A percentile compares a stretch with the other conserved stretches of the same genome.
phyloP scores from a whole-genome alignment of 92 coral and sea anemone genomes.

The Nematostella vectensis region DNA sequence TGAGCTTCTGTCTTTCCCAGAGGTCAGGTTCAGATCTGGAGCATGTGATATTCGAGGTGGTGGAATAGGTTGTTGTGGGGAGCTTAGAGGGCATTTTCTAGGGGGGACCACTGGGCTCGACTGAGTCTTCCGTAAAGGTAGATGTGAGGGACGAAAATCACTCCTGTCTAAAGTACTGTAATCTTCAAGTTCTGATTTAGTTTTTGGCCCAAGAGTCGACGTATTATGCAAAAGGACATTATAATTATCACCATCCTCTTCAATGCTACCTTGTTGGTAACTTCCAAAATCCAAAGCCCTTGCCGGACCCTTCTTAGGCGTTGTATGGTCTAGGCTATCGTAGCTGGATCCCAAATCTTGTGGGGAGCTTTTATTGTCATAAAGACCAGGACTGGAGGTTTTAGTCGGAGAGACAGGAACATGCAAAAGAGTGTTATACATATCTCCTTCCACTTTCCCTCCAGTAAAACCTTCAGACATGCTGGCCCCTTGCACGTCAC shows the following conservation, averaged over 20 bases:
- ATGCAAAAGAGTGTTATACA: slow-evolving; percentile 30
- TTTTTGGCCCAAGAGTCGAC: slow-evolving; percentile 10
- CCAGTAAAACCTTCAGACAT: background rate
- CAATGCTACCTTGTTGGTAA: background rate
- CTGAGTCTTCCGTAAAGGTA: slow-evolving; percentile 14
- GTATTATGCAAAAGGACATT: slow-evolving; percentile 29
- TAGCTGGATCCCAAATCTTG: slow-evolving; percentile 13
- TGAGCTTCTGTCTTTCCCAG: slow-evolving; percentile 21
- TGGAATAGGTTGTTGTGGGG: slow-evolving; percentile 6
- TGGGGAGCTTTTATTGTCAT: slow-evolving; percentile 6
- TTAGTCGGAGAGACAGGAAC: slow-evolving; percentile 19
- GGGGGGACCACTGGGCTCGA: slow-evolving; percentile 3
- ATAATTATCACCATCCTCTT: slow-evolving; percentile 12
- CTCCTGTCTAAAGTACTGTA: slow-evolving; percentile 33
- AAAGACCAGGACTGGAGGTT: background rate
- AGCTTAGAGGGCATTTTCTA: slow-evolving; percentile 11
- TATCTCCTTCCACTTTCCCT: slow-evolving; percentile 6
- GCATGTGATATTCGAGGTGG: slow-evolving; percentile 17
- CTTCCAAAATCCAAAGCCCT: background rate
- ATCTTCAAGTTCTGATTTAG: background rate
- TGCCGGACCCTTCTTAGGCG: background rate
- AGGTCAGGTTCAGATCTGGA: slow-evolving; percentile 7
- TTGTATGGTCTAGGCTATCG: slow-evolving; percentile 9
- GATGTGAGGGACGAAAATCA: slow-evolving; percentile 5
- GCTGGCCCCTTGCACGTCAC: slow-evolving; percentile 2